Evolutionary conservation across 2,888 invertebrate species (phyloP).

Genomic region (Leptinotarsa rubiginosa): DNA sequence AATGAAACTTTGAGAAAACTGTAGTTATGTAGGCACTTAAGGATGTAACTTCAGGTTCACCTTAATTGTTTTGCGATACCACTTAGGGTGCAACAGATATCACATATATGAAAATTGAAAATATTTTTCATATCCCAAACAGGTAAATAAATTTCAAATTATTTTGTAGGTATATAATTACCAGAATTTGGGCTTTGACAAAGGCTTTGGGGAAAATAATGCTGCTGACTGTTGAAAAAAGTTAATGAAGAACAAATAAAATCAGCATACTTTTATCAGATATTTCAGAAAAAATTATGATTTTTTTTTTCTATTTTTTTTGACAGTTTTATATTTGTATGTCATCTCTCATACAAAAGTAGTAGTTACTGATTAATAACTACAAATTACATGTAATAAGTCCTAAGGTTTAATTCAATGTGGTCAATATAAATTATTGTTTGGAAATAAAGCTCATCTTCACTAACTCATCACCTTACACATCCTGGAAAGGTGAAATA

Average conservation of each 20-base stretch:
- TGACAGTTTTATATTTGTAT: no score
- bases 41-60: neutral
- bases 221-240: neutral
- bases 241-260: neutral
- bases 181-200: neutral
- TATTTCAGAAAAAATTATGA: no score
- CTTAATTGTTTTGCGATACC: constrained; percentile 5
- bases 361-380: no score
- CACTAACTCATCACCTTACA: no score
- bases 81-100: neutral
- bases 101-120: neutral
- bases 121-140: neutral
- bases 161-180: constrained; percentile 1
- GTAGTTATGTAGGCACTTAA: neutral
- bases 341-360: no score
- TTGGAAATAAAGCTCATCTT: no score
- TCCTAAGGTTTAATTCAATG: no score
- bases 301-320: no score
- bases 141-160: neutral
- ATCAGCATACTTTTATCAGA: neutral
- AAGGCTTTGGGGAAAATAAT: neutral
- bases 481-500: no score
- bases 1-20: neutral
- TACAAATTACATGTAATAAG: no score
- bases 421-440: no score